Evolutionary conservation across 2,113 vertebrate species (phyloP), one percentile per base, ranked within the genome.

Genomic region (Crypturellus undulatus): DNA sequence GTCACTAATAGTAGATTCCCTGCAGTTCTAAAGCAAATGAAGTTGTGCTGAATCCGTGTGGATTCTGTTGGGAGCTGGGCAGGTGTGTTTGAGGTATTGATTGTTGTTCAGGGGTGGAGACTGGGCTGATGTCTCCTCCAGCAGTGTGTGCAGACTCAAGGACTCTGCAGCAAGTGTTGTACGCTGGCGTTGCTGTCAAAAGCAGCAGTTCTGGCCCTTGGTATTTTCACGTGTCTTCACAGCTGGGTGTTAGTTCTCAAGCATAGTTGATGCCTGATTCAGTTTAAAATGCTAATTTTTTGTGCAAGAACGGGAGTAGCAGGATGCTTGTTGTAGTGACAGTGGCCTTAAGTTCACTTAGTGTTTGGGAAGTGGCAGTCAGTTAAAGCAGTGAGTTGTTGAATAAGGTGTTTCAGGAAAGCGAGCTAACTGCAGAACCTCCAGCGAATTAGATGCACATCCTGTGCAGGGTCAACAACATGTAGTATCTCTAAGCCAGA

Each of bases 1-100:
- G 30, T 54, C 10, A 8, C 24, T 59, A 2, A 60, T 79, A 58
- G 49, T 13, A n/a, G 25, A 60, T 32, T 59, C 18, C 51, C 21
- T 24, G 70, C 42, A 30, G 16, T 1, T 10, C 32, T 79, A 26
- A 71, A 52, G 34, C 28, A 79, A 58, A 5, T 65, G 24, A 5
- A 68, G 16, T 79, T 79, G 52, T 72, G 19, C 58, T 64, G 40
- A 52, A 32, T 78, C 84, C 30, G 7, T 38, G 2, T 21, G 34
- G 32, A 10, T 91, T 79, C 15, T 89, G 9, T 40, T 60, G 62
- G 64, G 65, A 69, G 59, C 18, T 51, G 56, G 0, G 6, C n/a
- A 19, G 14, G 8, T 52, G 34, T 1, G 3, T 52, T 68, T 67
- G 28, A 21, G 2, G 1, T 11, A 0, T 26, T 89, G 13, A 7